phyloP scores from a whole-genome alignment of 2,888 invertebrate genomes.

The Parnassius apollo region DNA sequence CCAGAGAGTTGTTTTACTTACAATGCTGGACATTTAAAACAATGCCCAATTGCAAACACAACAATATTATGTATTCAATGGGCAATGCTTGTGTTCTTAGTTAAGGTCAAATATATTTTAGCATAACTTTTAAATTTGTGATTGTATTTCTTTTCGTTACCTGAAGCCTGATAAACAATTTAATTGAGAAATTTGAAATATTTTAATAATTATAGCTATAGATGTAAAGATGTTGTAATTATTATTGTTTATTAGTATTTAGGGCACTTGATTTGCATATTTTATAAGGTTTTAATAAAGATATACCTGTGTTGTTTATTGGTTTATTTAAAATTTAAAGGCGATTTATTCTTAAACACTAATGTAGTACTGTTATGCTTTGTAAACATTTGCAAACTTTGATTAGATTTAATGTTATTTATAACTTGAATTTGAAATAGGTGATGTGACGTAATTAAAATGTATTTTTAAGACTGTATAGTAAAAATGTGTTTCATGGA shows the following conservation, averaged over 20 bases:
- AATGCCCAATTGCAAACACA: slow-evolving; percentile 4
- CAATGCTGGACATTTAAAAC: slow-evolving; percentile 47
- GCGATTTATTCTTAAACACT: slow-evolving; percentile 13
- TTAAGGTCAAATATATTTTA: slow-evolving; percentile 29
- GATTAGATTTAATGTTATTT: slow-evolving; percentile 29
- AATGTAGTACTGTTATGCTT: slow-evolving; percentile 33
- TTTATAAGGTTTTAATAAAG: slow-evolving; percentile 26
- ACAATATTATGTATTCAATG: slow-evolving; percentile 16
- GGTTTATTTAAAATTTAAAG: slow-evolving; percentile 23
- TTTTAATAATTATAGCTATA: slow-evolving; percentile 37
- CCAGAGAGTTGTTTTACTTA: slow-evolving; percentile 19
- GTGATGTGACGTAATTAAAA: slow-evolving; percentile 34
- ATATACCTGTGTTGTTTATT: slow-evolving; percentile 26
- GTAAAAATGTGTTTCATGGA: slow-evolving; percentile 35
- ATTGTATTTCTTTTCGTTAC: slow-evolving; percentile 38
- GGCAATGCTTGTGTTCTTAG: slow-evolving; percentile 28
- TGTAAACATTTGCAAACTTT: slow-evolving; percentile 31
- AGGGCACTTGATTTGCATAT: slow-evolving; percentile 36
- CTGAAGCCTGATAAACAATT: slow-evolving; percentile 50
- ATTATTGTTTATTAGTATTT: slow-evolving; percentile 48
- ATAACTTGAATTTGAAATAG: slow-evolving; percentile 33
- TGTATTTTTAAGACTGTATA: slow-evolving; percentile 43
- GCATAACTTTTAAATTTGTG: slow-evolving; percentile 29
- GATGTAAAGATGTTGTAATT: slow-evolving; percentile 44
- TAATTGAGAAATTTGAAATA: slow-evolving; percentile 40